These are phyloP conservation scores for Pseudomyrmex gracilis DNA, from an alignment of 1,140 invertebrate species.

Conservation along the genomic window DNA sequence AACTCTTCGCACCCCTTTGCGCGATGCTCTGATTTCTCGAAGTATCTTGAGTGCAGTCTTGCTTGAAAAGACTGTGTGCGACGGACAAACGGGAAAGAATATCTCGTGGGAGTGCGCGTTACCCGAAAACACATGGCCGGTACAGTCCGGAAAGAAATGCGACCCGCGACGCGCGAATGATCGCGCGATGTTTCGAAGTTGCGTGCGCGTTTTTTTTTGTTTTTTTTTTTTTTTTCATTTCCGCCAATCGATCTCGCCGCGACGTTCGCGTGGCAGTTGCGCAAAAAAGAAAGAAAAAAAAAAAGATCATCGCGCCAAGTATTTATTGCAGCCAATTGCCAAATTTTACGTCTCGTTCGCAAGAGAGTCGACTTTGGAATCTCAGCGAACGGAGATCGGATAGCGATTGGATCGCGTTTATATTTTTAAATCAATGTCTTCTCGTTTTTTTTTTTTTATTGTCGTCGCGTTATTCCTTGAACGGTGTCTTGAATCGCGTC, in stretches of 20 bases:
- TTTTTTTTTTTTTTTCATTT: neutral
- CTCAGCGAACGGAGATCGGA: neutral
- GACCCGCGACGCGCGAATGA: neutral
- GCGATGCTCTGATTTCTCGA: neutral
- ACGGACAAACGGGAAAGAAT: conserved; percentile 52
- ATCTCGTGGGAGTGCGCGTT: conserved; percentile 64
- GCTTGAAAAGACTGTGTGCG: conserved; percentile 41
- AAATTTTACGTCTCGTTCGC: conserved; percentile 67
- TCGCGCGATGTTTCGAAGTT: neutral
- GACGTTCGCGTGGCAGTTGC: conserved; percentile 60
- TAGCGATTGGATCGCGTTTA: conserved; percentile 66
- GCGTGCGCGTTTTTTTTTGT: no score
- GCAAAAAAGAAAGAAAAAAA: conserved; percentile 58
- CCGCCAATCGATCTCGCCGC: neutral
- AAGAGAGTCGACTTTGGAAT: conserved; percentile 66
- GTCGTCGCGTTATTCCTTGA: conserved; percentile 7
- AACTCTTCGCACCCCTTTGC: conserved; percentile 14
- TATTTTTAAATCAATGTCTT: conserved; percentile 65
- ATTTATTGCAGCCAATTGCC: conserved; percentile 70
- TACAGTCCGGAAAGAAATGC: conserved; percentile 64
- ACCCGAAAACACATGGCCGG: conserved; percentile 70
- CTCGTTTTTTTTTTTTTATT: conserved; percentile 18
- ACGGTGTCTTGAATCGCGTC: neutral
- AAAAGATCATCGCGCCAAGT: conserved; percentile 55
- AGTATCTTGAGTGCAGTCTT: conserved; percentile 26